Percentiles rank a stretch among this genome's conserved stretches.
Conservation (phyloP, 1,140 invertebrate species). For the Archivesica marissinica region DNA sequence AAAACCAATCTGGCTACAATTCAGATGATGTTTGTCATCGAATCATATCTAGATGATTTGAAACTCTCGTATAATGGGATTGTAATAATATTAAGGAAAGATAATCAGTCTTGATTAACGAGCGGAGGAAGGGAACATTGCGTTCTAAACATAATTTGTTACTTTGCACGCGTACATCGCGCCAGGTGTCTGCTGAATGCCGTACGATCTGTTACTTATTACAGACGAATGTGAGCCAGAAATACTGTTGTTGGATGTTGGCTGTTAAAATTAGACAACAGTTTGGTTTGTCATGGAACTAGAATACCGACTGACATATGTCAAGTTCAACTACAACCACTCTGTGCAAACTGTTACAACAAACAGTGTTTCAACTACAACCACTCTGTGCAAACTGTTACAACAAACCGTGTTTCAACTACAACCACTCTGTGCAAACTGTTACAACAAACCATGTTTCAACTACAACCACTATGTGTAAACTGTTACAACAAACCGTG, state of each 20-base stretch:
- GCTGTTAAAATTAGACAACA: neutral
- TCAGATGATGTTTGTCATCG: constrained; percentile 33
- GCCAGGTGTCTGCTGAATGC: constrained; percentile 14
- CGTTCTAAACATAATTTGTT: constrained; percentile 44
- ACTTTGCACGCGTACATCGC: constrained; percentile 34
- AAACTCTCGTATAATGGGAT: constrained; percentile 21
- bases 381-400: no score
- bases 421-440: no score
- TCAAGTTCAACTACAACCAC: no score
- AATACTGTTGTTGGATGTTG: neutral
- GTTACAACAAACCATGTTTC: no score
- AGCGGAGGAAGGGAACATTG: constrained; percentile 16
- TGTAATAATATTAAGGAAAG: constrained; percentile 64
- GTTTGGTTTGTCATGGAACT: neutral
- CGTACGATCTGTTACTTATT: constrained; percentile 1
- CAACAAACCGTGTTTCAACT: no score
- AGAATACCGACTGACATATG: no score
- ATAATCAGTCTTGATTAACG: constrained; percentile 57
- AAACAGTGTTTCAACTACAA: no score
- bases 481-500: no score
- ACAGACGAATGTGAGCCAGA: neutral
- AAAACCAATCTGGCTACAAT: neutral
- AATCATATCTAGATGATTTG: constrained; percentile 30
- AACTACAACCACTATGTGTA: no score
- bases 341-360: no score